Evolutionary conservation across 1,140 invertebrate species (phyloP), one percentile per base, ranked within the genome.

Genomic region (Coenobita brevimanus): DNA sequence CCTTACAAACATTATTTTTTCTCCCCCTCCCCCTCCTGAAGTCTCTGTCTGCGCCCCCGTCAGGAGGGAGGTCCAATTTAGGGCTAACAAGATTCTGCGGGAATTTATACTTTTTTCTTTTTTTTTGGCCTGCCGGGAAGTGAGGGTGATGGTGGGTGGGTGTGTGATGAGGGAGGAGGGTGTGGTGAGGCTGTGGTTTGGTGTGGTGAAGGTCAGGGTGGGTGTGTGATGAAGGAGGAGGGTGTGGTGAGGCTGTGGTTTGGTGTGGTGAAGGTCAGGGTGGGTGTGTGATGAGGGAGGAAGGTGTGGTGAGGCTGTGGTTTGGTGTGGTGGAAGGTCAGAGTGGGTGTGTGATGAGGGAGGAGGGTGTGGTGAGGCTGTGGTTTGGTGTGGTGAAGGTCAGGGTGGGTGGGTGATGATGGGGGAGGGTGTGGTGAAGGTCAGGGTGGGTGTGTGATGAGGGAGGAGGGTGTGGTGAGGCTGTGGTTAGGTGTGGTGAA

Each of bases 31-130:
- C 2, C 2, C 33, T 43, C 73, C 38, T 76, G n/a, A 10, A 13
- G 21, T 33, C 38, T 3, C 33, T n/a, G 38, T 46, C 79, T 38
- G 15, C 41, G 4, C 38, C 38, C 3, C 46, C 46, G 71, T 46
- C 71, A n/a, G n/a, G 15, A 46, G 71, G 36, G 27, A 43, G 27
- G 46, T 75, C 41, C 41, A 75, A 75, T 75, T 50, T 46, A 24
- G 1, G 71, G 15, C 71, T 75, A 75, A 75, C 38, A 3, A 50
- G 71, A 46, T 75, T 75, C 46, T 24, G 0, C 27, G 41, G 69
- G 6, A 38, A 73, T 73, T 73, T 73, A 73, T 73, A 41, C 41
- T 69, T 69, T 69, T 69, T 27, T 69, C n/a, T 69, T 33, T 33
- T 69, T 24, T 27, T 33, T 21, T 0, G 36, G 10, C 4, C 36